phyloP scores from a whole-genome alignment of 2,888 invertebrate species.

The Eupithecia dodoneata region DNA sequence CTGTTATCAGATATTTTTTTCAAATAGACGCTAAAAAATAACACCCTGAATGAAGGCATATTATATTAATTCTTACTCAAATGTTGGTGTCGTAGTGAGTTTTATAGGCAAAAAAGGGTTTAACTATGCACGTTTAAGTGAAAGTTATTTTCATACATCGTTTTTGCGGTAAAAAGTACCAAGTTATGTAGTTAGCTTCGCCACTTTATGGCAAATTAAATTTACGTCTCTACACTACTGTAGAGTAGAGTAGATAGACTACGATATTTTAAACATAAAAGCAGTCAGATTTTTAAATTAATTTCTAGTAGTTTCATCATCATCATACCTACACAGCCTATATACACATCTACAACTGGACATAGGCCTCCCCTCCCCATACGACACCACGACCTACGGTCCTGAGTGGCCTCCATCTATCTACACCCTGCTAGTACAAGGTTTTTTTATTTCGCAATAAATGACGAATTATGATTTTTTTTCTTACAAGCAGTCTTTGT shows the following conservation, averaged over 20 bases:
- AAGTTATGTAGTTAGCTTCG: not conserved
- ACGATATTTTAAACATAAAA: too few relatives aligned
- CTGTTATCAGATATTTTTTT: constrained; percentile 73
- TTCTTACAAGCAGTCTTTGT: not conserved
- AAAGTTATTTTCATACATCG: constrained; percentile 49
- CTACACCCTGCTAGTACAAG: too few relatives aligned
- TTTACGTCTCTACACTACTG: not conserved
- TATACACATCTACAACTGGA: too few relatives aligned
- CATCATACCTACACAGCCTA: too few relatives aligned
- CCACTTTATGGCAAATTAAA: not conserved
- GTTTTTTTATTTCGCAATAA: too few relatives aligned
- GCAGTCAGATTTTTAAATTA: not conserved
- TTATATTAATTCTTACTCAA: constrained; percentile 32
- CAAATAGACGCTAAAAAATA: constrained; percentile 51
- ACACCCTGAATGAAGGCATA: constrained; percentile 46
- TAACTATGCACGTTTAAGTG: constrained; percentile 60
- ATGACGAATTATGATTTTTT: too few relatives aligned
- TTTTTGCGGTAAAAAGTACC: not conserved
- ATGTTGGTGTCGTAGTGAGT: constrained; percentile 18
- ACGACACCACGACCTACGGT: too few relatives aligned
- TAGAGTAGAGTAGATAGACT: not conserved
- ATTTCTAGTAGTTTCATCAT: not conserved
- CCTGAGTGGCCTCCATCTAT: too few relatives aligned
- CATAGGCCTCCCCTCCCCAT: too few relatives aligned
- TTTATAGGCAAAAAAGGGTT: constrained; percentile 56